Evolutionary conservation across 2,888 invertebrate genomes (phyloP).

Genomic region (Dicyrtoma fusca): DNA sequence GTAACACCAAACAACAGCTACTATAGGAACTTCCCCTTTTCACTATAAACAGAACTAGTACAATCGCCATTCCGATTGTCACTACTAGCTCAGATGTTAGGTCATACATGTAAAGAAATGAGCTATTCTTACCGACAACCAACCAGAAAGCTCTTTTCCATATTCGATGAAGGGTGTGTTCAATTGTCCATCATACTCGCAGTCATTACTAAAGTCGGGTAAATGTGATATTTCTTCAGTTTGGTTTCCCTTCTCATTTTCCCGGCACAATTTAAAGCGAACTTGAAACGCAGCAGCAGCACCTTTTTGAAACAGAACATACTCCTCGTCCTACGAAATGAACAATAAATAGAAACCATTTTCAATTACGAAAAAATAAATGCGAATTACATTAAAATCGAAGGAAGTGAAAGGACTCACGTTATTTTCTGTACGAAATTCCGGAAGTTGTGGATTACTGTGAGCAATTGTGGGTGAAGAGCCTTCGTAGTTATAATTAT

Average conservation of each 20-base stretch:
- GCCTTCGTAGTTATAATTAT: constrained; percentile 34
- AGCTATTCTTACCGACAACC: constrained; percentile 20
- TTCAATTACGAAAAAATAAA: background rate
- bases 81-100: no score
- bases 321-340: constrained; percentile 48
- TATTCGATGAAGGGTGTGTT: constrained; percentile 22
- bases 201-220: background rate
- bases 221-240: constrained; percentile 45
- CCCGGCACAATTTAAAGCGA: constrained; percentile 50
- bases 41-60: no score
- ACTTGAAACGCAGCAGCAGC: constrained; percentile 49
- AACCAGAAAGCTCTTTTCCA: constrained; percentile 16
- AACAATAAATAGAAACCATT: background rate
- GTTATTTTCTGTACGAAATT: constrained; percentile 44
- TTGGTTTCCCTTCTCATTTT: constrained; percentile 56
- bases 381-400: background rate
- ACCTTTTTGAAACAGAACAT: constrained; percentile 45
- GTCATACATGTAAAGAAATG: background rate
- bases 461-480: constrained; percentile 46
- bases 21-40: no score
- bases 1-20: background rate
- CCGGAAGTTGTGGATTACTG: constrained; percentile 52
- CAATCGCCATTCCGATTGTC: background rate
- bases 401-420: constrained; percentile 6
- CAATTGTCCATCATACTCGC: constrained; percentile 8